Evolutionary conservation across 1,140 invertebrate species (phyloP), one percentile per base, ranked within the genome.

Genomic region (Anoplolepis gracilipes): DNA sequence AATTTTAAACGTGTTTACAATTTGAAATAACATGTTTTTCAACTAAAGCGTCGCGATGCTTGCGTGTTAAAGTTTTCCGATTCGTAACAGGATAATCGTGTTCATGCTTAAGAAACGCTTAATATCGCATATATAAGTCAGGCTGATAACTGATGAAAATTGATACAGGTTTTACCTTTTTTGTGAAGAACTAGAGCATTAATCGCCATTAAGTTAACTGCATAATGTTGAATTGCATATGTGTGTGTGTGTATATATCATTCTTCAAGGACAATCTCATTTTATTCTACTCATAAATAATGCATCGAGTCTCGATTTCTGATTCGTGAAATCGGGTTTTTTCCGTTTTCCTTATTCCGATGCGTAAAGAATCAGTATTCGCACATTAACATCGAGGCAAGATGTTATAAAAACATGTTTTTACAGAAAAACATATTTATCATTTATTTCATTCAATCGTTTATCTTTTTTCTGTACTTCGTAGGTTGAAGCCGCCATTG

Each of bases 121-220:
- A 84, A 84, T 84, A 30, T 25, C 22, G 22, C 72, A 46, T 67
- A 65, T 57, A 65, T n/a, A 30, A 69, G 70, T 57, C 72, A 59
- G 36, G 53, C 13, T 46, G 78, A 82, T 59, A 82, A 59, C 53
- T 82, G 53, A 33, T 82, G 53, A 33, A 82, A 82, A 82, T 73
- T 73, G 53, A 73, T 82, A 72, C 19, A 42, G 30, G 7, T 42
- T 59, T 82, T 61, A 49, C 25, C 33, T 46, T 61, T 76, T 93
- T 89, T 75, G 49, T 30, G 33, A 75, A 85, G 65, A 93, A 93
- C 84, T 93, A 90, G 93, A 93, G 91, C 92, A 88, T 84, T 70
- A 84, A 65, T 57, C 49, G 25, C 16, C 55, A 82, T 85, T 89
- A 87, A 85, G 42, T 67, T 91, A 92, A 92, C 86, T 88, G 79